phyloP scores from a whole-genome alignment of 2,797 vertebrate species.

The Anguilla megastoma region DNA sequence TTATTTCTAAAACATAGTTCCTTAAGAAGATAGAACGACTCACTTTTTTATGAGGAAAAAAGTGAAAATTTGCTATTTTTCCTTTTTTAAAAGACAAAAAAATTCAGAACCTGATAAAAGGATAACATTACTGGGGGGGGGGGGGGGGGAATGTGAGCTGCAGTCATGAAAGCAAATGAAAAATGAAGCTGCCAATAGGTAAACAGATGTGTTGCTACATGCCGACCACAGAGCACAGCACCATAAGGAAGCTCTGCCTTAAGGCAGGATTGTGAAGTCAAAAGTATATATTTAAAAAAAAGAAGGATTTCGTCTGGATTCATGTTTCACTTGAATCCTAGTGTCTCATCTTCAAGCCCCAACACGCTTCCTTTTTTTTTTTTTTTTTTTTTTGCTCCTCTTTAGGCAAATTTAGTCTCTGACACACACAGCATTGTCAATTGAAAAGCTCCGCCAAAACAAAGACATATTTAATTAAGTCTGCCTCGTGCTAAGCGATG shows the following conservation, averaged over 20 bases:
- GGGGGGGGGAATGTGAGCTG: conserved; percentile 45
- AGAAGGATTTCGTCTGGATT: conserved; percentile 53
- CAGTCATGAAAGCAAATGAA: conserved; percentile 44
- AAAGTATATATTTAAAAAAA: conserved; percentile 23
- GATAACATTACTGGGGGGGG: conserved; percentile 23
- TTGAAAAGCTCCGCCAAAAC: background rate
- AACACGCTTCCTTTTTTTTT: conserved; percentile 55
- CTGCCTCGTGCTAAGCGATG: background rate
- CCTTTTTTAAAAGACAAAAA: background rate
- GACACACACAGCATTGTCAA: conserved; percentile 4
- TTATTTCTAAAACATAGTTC: background rate
- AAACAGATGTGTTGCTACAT: conserved; percentile 58
- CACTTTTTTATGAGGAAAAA: background rate
- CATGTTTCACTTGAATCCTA: conserved; percentile 55
- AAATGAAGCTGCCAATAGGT: conserved; percentile 35
- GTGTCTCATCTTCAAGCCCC: conserved; percentile 59
- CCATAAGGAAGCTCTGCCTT: conserved; percentile 45
- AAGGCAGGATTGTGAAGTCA: conserved; percentile 52
- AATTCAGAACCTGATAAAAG: background rate
- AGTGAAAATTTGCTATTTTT: conserved; percentile 16
- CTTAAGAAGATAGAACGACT: background rate
- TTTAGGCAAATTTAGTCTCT: conserved; percentile 58
- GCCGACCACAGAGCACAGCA: conserved; percentile 48
- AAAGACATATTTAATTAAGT: conserved; percentile 16
- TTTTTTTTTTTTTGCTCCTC: conserved; percentile 15